A percentile compares a stretch with the other conserved stretches of the same genome.
phyloP scores from a whole-genome alignment of 2,113 vertebrate genomes.

The Xiphias gladius region DNA sequence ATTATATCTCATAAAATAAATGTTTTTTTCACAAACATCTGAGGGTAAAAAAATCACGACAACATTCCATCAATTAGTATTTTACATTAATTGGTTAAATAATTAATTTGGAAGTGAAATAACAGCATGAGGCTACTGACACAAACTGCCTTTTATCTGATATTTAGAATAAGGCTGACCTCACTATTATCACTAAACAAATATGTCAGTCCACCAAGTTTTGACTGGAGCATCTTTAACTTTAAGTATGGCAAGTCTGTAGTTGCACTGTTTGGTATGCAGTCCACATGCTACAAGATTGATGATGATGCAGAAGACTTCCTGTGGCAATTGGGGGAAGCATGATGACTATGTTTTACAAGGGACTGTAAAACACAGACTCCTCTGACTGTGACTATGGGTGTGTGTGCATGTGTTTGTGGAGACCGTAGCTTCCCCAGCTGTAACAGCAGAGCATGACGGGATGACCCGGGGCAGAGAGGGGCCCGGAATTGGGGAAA shows the following conservation, averaged over 20 bases:
- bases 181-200: background rate
- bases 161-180: background rate
- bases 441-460: conserved; percentile 41
- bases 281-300: conserved; percentile 28
- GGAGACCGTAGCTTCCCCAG: conserved; percentile 21
- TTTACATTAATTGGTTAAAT: background rate
- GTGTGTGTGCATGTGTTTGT: background rate
- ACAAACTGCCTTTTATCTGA: background rate
- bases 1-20: background rate
- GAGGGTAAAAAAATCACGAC: background rate
- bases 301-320: conserved; percentile 52
- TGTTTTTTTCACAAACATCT: background rate
- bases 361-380: conserved; percentile 36
- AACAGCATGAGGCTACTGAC: background rate
- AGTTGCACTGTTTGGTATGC: conserved; percentile 2
- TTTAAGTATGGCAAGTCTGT: background rate
- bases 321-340: conserved; percentile 43
- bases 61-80: background rate
- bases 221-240: background rate
- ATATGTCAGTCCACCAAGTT: background rate
- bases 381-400: conserved; percentile 27
- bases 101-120: too few relatives aligned
- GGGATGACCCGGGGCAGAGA: conserved; percentile 28
- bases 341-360: conserved; percentile 38
- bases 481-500: conserved; percentile 41